Evolutionary conservation across 2,888 invertebrate genomes (phyloP).

Genomic region (Noctua pronuba): DNA sequence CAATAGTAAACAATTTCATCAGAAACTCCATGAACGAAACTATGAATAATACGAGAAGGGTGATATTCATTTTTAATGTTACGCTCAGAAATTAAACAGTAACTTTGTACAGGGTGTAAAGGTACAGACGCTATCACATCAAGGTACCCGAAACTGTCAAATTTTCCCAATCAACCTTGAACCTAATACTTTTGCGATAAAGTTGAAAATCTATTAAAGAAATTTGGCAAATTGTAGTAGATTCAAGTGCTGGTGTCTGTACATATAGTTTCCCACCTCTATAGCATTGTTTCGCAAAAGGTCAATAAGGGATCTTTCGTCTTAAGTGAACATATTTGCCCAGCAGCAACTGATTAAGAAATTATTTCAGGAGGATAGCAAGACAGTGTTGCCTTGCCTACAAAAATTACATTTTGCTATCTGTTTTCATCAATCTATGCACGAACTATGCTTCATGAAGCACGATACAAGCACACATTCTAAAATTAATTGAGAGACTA

Average conservation of each 20-base stretch:
- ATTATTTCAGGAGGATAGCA: background rate
- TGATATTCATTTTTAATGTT: background rate
- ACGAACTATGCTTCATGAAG: no score
- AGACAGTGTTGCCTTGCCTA: no score
- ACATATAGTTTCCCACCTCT: no score
- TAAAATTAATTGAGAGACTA: background rate
- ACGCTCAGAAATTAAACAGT: background rate
- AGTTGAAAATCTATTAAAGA: no score
- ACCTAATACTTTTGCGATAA: no score
- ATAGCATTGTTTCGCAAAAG: background rate
- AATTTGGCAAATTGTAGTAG: no score
- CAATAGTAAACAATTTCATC: conserved; percentile 51
- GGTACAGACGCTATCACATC: no score
- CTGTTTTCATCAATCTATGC: no score
- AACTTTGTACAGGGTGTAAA: no score
- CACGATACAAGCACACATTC: background rate
- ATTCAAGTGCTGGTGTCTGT: no score
- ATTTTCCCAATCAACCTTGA: no score
- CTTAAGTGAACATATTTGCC: background rate
- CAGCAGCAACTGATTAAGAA: background rate
- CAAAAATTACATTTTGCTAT: background rate
- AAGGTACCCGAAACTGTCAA: no score
- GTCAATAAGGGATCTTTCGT: background rate
- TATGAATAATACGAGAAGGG: background rate
- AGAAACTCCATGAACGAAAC: background rate